These are phyloP conservation scores for Teleiodes luculella DNA, from an alignment of 2,888 invertebrate species.

Conservation along the genomic window DNA sequence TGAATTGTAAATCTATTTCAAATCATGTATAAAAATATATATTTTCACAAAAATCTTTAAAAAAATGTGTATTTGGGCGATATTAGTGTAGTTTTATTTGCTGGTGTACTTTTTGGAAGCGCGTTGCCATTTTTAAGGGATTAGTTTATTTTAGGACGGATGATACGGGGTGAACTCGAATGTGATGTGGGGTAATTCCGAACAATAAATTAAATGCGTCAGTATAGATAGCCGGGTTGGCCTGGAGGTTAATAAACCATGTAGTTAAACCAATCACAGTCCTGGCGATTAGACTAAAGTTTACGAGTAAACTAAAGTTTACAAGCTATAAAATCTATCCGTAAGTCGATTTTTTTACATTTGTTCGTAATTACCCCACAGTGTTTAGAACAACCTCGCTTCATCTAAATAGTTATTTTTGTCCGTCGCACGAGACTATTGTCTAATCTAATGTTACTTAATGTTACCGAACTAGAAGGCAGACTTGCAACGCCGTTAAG, in stretches of 20 bases:
- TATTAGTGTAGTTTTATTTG: neutral
- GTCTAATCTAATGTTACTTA: neutral
- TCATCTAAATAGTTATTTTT: constrained; percentile 13
- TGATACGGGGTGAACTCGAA: neutral
- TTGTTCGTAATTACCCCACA: too few species aligned
- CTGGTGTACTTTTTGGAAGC: neutral
- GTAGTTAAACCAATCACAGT: too few species aligned
- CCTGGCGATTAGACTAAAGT: too few species aligned
- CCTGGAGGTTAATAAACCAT: too few species aligned
- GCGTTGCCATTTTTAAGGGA: constrained; percentile 1
- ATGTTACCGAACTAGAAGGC: neutral
- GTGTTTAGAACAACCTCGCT: too few species aligned
- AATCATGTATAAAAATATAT: constrained; percentile 12
- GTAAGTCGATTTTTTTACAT: too few species aligned
- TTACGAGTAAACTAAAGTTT: too few species aligned
- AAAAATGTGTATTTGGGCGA: neutral
- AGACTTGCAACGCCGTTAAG: neutral
- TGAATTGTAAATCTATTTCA: constrained; percentile 13
- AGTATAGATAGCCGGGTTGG: too few species aligned
- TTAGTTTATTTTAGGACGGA: neutral
- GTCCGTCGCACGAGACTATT: constrained; percentile 1
- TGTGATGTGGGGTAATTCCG: too few species aligned
- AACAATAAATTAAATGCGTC: too few species aligned
- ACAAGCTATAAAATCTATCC: too few species aligned
- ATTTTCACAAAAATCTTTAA: constrained; percentile 10